A percentile compares a stretch with the other conserved stretches of the same genome.
phyloP scores from a whole-genome alignment of 2,888 invertebrate species.

The Frankliniella intonsa region DNA sequence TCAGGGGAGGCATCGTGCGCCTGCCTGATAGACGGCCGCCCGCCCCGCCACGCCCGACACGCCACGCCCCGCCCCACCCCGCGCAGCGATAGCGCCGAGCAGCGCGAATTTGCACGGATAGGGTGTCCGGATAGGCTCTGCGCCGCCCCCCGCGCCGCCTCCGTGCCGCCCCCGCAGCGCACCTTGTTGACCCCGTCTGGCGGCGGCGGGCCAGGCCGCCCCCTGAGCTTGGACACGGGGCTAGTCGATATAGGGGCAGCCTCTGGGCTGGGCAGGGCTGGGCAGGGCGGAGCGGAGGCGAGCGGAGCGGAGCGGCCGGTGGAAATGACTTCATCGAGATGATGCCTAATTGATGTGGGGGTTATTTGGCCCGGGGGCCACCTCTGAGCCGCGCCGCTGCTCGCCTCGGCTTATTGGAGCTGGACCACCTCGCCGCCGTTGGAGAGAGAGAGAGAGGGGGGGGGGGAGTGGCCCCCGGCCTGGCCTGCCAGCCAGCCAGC shows the following conservation, averaged over 20 bases:
- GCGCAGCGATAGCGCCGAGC: background rate
- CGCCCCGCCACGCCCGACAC: no score
- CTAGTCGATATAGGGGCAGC: background rate
- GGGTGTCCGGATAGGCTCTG: background rate
- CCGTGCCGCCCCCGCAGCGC: background rate
- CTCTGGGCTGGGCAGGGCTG: background rate
- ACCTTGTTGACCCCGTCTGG: background rate
- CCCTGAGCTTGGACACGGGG: background rate
- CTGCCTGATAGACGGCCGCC: background rate
- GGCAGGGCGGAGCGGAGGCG: background rate
- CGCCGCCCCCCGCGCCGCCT: no score
- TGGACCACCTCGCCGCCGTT: background rate
- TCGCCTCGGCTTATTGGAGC: no score
- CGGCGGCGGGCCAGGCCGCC: background rate
- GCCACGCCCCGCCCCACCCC: no score
- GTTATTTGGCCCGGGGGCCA: background rate
- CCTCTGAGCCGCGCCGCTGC: background rate
- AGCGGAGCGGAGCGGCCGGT: background rate
- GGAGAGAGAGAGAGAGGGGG: background rate
- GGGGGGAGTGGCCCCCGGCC: background rate
- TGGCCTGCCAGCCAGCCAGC: no score
- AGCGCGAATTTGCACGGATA: background rate
- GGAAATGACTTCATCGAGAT: slow-evolving; percentile 24
- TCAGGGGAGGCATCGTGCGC: background rate
- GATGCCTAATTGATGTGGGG: slow-evolving; percentile 22